Evolutionary conservation across 2,113 vertebrate species (phyloP).

Genomic region (Lynx canadensis): DNA sequence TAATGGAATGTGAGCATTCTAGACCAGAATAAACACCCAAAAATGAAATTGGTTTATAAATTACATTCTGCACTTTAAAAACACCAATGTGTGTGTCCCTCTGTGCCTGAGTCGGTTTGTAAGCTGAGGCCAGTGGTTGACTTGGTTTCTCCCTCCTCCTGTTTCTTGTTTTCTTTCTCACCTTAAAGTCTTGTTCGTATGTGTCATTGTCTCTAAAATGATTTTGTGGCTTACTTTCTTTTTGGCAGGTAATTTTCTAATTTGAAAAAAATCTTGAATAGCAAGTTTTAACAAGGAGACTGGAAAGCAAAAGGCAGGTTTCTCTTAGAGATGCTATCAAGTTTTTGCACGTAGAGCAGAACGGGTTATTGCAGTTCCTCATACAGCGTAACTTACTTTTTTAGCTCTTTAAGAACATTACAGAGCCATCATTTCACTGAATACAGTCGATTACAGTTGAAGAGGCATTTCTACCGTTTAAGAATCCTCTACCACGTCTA

Average conservation of each 20-base stretch:
- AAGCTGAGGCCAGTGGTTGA: not conserved
- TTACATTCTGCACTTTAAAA: not conserved
- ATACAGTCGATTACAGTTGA: not conserved
- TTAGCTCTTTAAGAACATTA: not conserved
- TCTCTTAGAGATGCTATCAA: not conserved
- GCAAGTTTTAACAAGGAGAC: slow-evolving; percentile 17
- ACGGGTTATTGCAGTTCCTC: not conserved
- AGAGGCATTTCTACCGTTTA: not conserved
- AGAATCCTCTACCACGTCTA: not conserved
- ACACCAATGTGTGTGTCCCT: not conserved
- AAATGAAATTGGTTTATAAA: not conserved
- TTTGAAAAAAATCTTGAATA: not conserved
- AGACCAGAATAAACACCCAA: not conserved
- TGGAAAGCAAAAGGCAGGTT: not conserved
- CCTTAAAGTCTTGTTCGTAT: not conserved
- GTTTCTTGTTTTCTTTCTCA: not conserved
- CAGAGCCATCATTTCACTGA: not conserved
- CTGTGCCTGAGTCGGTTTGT: not conserved
- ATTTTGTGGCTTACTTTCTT: not conserved
- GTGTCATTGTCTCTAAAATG: not conserved
- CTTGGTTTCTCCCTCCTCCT: not conserved
- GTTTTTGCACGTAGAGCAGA: not conserved
- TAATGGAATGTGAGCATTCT: slow-evolving; percentile 12
- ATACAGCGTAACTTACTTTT: not conserved
- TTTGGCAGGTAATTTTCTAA: not conserved